Percentiles rank a stretch among this genome's conserved stretches.
phyloP scores from a whole-genome alignment of 2,113 vertebrate genomes.

The Atractosteus spatula region DNA sequence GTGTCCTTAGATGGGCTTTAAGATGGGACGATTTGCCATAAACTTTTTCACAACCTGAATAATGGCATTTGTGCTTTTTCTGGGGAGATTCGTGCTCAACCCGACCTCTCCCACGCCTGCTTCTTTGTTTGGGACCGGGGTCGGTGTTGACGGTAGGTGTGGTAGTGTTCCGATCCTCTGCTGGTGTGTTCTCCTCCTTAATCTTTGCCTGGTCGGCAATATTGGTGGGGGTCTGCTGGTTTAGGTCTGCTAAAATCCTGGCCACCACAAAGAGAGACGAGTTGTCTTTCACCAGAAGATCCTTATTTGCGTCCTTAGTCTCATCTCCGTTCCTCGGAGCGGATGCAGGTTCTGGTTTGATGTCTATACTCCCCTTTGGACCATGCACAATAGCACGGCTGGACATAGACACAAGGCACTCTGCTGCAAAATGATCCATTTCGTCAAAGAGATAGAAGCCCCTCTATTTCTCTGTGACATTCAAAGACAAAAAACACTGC shows the following conservation, averaged over 20 bases:
- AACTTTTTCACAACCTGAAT: constrained; percentile 97
- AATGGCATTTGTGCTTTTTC: constrained; percentile 98
- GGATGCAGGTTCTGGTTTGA: constrained; percentile 65
- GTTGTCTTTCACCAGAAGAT: constrained; percentile 74
- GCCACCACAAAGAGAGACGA: constrained; percentile 89
- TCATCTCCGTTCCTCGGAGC: constrained; percentile 66
- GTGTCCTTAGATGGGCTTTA: constrained; percentile 98
- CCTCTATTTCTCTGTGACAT: constrained; percentile 57
- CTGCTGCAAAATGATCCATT: constrained; percentile 96
- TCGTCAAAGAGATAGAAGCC: constrained; percentile 53
- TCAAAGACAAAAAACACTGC: constrained; percentile 47
- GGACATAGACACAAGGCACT: constrained; percentile 98
- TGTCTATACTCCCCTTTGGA: constrained; percentile 67
- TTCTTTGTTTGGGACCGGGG: constrained; percentile 89
- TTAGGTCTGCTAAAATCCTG: constrained; percentile 91
- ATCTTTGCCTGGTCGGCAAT: constrained; percentile 72
- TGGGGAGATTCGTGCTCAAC: constrained; percentile 84
- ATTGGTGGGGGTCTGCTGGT: constrained; percentile 81
- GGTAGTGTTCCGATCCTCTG: constrained; percentile 78
- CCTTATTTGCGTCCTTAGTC: constrained; percentile 55
- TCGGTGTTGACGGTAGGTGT: constrained; percentile 82
- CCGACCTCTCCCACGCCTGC: constrained; percentile 79
- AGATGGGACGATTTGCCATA: constrained; percentile 98
- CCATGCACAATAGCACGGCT: constrained; percentile 82
- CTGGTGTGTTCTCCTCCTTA: constrained; percentile 68